Base-by-base conservation (phyloP, 2,797 vertebrate species). In the Syndactyla subalaris region DNA sequence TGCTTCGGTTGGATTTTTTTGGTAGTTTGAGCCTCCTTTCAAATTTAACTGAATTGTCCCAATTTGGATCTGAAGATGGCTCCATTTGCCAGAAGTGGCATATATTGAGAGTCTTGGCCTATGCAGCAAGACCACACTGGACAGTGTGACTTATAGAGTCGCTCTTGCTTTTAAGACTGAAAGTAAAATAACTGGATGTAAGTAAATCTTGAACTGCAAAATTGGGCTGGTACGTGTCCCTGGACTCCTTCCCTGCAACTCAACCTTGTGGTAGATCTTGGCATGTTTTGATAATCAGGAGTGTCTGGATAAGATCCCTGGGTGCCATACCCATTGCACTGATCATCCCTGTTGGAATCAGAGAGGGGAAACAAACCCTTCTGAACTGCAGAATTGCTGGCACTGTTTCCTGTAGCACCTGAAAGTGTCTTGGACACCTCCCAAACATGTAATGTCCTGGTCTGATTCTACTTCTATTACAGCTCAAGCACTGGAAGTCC, bases 401-500 rank as follows among this genome's bases (percentile, higher is more conserved):
- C 71, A 29, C 19, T 54, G 59, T 29, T 85, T 61, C 57, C 65
- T 81, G 48, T 45, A 80, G 71, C 88, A 93, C 82, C 87, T 80
- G 62, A 59, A 83, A 83, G 57, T 14, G 36, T 41, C 79, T 85
- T 93, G 92, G 90, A 76, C 20, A 19, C 29, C 39, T 87, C 73
- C 67, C 96, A 95, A 18, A 61, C 39, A 10, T 11, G 11, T 79
- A 87, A 55, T 58, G 87, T 67, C 68, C 76, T 87, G 38, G 30
- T 65, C 62, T 75, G 65, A 87, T 90, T 70, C 77, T 80, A 8
- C 19, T 94, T 75, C 58, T 67, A 15, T 78, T 51, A 20, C 62
- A 61, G 62, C 58, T 92, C 68, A 59, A 83, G 84, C 41, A 27
- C n/a, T 65, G 91, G 65, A 70, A 92, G 83, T 91, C 38, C 92